Percentiles rank a stretch among this genome's conserved stretches.
Conservation (phyloP, 1,140 invertebrate species). For the Ylistrum balloti region DNA sequence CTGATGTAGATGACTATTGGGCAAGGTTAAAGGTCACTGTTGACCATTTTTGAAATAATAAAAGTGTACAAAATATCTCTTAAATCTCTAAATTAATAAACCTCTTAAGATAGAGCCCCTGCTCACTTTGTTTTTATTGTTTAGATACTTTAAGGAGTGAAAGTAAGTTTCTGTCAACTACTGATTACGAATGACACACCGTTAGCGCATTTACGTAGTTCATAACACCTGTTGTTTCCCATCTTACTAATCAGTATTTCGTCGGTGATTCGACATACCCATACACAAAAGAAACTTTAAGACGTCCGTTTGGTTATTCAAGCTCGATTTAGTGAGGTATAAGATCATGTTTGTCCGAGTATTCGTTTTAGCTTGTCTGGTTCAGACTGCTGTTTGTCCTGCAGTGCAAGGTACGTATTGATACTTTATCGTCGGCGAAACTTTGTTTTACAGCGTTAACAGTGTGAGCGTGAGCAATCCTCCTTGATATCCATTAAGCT, state of each 20-base stretch:
- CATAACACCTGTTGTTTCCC: slow-evolving; percentile 1
- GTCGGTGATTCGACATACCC: neutral
- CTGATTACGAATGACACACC: too few species aligned
- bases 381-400: neutral
- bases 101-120: too few species aligned
- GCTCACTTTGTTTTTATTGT: too few species aligned
- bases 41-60: too few species aligned
- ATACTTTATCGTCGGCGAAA: neutral
- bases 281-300: neutral
- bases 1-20: too few species aligned
- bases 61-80: too few species aligned
- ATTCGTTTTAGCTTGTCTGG: neutral
- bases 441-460: neutral
- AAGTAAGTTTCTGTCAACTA: too few species aligned
- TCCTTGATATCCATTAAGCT: too few species aligned
- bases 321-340: neutral
- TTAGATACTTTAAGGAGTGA: too few species aligned
- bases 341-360: neutral
- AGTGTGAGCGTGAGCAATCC: too few species aligned
- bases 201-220: neutral
- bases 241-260: neutral
- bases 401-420: slow-evolving; percentile 4
- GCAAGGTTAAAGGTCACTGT: too few species aligned
- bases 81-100: too few species aligned
- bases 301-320: neutral